Conservation (phyloP, 2,888 invertebrate species). For the Tyria jacobaeae region DNA sequence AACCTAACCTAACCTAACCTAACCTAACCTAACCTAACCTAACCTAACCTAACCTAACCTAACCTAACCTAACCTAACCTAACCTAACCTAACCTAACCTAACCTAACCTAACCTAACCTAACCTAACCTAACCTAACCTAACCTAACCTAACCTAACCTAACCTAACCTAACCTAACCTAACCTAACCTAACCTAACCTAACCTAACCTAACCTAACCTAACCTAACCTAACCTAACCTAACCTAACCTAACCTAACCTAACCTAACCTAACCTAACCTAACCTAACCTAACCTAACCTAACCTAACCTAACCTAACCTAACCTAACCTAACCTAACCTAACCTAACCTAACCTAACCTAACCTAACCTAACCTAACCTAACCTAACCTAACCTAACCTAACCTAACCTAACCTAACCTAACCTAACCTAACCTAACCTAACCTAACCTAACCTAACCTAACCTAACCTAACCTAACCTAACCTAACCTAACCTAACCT, state of each 20-base stretch:
- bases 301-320: conserved; percentile 19
- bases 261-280: conserved; percentile 20
- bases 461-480: conserved; percentile 22
- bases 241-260: conserved; percentile 18
- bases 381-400: conserved; percentile 17
- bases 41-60: conserved; percentile 20
- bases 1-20: conserved; percentile 22
- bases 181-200: conserved; percentile 22
- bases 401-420: conserved; percentile 20
- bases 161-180: conserved; percentile 17
- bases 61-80: conserved; percentile 22
- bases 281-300: conserved; percentile 18
- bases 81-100: conserved; percentile 22
- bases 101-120: conserved; percentile 19
- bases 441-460: conserved; percentile 21
- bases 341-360: conserved; percentile 22
- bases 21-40: conserved; percentile 22
- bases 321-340: conserved; percentile 22
- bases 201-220: conserved; percentile 22
- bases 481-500: conserved; percentile 22
- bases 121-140: conserved; percentile 19
- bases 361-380: conserved; percentile 22
- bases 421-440: conserved; percentile 17
- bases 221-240: conserved; percentile 22
- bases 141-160: conserved; percentile 20